Percentiles rank a stretch among this genome's conserved stretches.
Conservation (phyloP, 2,888 invertebrate genomes). For the Torymus tubicola region DNA sequence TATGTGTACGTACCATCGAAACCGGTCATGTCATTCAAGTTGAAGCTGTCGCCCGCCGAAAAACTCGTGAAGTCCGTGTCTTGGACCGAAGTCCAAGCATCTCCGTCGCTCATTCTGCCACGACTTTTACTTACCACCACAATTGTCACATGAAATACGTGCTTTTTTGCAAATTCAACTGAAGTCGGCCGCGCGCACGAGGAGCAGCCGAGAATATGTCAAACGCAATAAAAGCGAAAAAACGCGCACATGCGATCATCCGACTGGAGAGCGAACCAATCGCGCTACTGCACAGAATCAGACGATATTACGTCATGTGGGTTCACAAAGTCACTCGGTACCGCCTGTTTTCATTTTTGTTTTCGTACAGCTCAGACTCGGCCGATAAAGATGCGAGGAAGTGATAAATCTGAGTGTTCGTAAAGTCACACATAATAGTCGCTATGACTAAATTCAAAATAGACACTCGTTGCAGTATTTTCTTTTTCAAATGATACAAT, state of each 20-base stretch:
- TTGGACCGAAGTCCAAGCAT: slow-evolving; percentile 69
- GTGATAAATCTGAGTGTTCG: slow-evolving; percentile 8
- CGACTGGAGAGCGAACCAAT: slow-evolving; percentile 78
- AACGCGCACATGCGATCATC: slow-evolving; percentile 69
- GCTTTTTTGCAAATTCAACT: slow-evolving; percentile 13
- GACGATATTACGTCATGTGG: slow-evolving; percentile 80
- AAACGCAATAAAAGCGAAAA: slow-evolving; percentile 61
- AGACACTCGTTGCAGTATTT: too few relatives aligned
- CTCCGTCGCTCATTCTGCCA: slow-evolving; percentile 72
- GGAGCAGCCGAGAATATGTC: slow-evolving; percentile 61
- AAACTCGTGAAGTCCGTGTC: slow-evolving; percentile 76
- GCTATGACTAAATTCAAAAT: too few relatives aligned
- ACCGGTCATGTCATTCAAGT: slow-evolving; percentile 83
- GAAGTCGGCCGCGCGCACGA: not conserved
- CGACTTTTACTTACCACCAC: slow-evolving; percentile 29
- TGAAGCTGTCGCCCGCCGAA: slow-evolving; percentile 79
- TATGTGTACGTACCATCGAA: slow-evolving; percentile 81
- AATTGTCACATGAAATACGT: slow-evolving; percentile 69
- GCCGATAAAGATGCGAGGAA: not conserved
- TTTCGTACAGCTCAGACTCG: not conserved
- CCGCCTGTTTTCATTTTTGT: not conserved
- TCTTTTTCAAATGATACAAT: too few relatives aligned
- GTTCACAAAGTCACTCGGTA: slow-evolving; percentile 53
- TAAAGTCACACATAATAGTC: not conserved
- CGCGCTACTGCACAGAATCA: slow-evolving; percentile 77